Percentiles rank a stretch among this genome's conserved stretches.
phyloP scores from a whole-genome alignment of 2,888 invertebrate species.

The Leptura quadrifasciata region DNA sequence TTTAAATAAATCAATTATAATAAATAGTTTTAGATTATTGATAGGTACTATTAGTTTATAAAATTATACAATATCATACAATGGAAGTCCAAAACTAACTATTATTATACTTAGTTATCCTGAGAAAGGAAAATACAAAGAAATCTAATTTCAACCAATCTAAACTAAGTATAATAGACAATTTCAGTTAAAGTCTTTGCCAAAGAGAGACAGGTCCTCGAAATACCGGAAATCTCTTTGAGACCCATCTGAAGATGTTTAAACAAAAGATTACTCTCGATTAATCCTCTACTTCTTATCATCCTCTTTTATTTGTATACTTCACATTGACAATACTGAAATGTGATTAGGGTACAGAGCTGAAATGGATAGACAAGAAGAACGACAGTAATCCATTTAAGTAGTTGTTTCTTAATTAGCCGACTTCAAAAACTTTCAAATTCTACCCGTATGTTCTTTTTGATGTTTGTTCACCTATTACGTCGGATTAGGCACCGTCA shows the following conservation, averaged over 20 bases:
- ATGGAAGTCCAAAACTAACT: too few species aligned
- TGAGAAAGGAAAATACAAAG: too few species aligned
- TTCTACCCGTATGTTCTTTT: too few species aligned
- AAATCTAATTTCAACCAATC: background rate
- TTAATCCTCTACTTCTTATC: background rate
- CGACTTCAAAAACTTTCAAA: too few species aligned
- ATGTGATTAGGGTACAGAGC: constrained; percentile 11
- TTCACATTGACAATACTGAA: constrained; percentile 4
- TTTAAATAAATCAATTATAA: too few species aligned
- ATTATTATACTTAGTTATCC: too few species aligned
- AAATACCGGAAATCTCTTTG: background rate
- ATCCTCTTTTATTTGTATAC: constrained; percentile 11
- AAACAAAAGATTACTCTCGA: background rate
- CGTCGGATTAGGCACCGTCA: too few species aligned
- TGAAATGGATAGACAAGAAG: constrained; percentile 11
- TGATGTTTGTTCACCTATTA: too few species aligned
- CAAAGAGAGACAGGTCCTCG: background rate
- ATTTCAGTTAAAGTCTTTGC: background rate
- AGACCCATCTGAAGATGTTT: background rate
- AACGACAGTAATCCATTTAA: constrained; percentile 12
- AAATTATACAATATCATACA: too few species aligned
- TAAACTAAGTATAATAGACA: background rate
- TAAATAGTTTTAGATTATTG: too few species aligned
- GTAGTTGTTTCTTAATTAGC: background rate
- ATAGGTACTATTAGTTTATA: too few species aligned